Conservation (phyloP, 2,113 vertebrate genomes). For the Lophotis ruficrista region DNA sequence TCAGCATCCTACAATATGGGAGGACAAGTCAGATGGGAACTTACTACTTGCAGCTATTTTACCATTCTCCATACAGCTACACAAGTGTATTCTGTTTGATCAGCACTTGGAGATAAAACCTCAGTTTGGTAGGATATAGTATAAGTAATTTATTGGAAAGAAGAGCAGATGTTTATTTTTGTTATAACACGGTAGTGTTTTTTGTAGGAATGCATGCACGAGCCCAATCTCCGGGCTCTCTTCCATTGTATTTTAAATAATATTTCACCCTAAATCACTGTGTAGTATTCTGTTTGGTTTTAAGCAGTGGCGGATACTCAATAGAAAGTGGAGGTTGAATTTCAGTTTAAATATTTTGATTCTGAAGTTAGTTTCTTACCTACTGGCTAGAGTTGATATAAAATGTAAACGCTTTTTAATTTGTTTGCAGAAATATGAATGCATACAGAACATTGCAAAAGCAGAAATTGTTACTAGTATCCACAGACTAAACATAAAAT, state of each 20-base stretch:
- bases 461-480: neutral
- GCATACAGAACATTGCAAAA: neutral
- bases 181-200: neutral
- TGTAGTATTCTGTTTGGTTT: neutral
- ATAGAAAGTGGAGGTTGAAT: neutral
- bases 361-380: neutral
- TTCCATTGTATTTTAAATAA: neutral
- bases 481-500: neutral
- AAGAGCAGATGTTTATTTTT: neutral
- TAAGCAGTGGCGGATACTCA: neutral
- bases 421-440: neutral
- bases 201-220: neutral
- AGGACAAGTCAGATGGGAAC: neutral
- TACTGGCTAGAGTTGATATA: neutral
- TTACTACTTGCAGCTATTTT: neutral
- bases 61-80: neutral
- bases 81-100: neutral
- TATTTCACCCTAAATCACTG: neutral
- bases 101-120: neutral
- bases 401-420: neutral
- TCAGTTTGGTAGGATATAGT: neutral
- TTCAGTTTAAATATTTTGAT: neutral
- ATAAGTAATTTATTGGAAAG: neutral
- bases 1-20: neutral
- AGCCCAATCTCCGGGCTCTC: neutral